Conservation (phyloP, 2,113 vertebrate genomes). For the Muntiacus muntjak region DNA sequence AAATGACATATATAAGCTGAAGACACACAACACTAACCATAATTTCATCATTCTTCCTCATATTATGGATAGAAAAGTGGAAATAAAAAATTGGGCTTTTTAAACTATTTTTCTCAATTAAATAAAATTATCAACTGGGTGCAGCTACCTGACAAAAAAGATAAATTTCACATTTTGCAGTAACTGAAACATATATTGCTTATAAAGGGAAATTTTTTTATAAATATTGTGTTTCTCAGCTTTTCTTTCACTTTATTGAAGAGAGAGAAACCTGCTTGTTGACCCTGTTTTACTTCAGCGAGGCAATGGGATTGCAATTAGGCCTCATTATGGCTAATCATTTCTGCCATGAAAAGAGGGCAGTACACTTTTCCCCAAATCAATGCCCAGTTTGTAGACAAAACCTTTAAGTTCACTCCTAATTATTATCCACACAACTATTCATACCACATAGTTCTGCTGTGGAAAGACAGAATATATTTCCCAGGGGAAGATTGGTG, state of each 20-base stretch:
- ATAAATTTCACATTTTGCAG: not conserved
- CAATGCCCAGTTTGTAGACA: not conserved
- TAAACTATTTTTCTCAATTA: not conserved
- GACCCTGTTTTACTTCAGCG: not conserved
- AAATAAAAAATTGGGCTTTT: not conserved
- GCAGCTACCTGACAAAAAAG: not conserved
- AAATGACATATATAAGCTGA: not conserved
- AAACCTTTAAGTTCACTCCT: not conserved
- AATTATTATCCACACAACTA: not conserved
- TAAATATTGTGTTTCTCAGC: not conserved
- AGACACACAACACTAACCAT: not conserved
- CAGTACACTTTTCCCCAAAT: not conserved
- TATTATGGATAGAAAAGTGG: not conserved
- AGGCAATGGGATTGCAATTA: not conserved
- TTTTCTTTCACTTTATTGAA: not conserved
- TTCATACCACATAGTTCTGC: not conserved
- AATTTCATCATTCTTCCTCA: not conserved
- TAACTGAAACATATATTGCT: not conserved
- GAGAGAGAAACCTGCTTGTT: not conserved
- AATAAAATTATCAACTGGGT: not conserved
- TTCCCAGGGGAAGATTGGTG: fast-evolving
- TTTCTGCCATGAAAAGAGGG: not conserved
- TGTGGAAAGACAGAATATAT: not conserved
- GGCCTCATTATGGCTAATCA: fast-evolving
- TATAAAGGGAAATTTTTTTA: not conserved